Base-by-base conservation (phyloP, 2,113 vertebrate species). In the Lampris megalopsis region DNA sequence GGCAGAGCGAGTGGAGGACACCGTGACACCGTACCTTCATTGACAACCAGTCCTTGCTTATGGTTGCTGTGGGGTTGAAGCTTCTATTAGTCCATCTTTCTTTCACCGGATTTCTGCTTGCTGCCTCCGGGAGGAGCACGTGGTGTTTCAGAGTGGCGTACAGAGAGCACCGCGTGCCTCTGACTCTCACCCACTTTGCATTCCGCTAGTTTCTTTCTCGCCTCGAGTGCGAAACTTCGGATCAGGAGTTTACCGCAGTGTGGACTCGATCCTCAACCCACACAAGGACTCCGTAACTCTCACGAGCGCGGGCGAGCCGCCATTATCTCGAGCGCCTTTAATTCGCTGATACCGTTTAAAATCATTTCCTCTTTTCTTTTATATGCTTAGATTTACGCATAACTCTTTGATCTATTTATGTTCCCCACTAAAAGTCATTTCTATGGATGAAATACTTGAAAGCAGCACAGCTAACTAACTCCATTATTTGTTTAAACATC, bases 401-500 rank as follows among this genome's bases (percentile, higher is more conserved):
- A 81, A 79, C 24, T 58, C 84, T 92, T 91, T 93, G 86, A 93
- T 90, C 80, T 80, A 72, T 90, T 90, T 82, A 80, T 86, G 84
- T 87, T 91, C 73, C 66, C 64, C 50, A 77, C 71, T 85, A 89
- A 84, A 84, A 84, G 58, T 80, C 70, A 8, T 72, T 84, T 68
- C 58, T 63, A 64, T 48, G 87, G 80, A 89, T 87, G 77, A 83
- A 90, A 80, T 76, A 79, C 79, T 84, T 90, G 84, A 91, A 92
- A 88, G 80, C 75, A 59, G 69, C 66, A 47, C 47, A 65, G 68
- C 81, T 50, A 68, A 77, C 72, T 43, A 79, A 89, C 77, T 86
- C 77, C 77, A 85, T 84, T 92, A 88, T 92, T 91, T 92, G 83
- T 93, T 86, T 91, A 83, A 64, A 86, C 88, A 88, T 92, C 85